These are phyloP conservation scores for Lasioglossum calceatum DNA, from an alignment of 2,888 invertebrate species.

Conservation along the genomic window DNA sequence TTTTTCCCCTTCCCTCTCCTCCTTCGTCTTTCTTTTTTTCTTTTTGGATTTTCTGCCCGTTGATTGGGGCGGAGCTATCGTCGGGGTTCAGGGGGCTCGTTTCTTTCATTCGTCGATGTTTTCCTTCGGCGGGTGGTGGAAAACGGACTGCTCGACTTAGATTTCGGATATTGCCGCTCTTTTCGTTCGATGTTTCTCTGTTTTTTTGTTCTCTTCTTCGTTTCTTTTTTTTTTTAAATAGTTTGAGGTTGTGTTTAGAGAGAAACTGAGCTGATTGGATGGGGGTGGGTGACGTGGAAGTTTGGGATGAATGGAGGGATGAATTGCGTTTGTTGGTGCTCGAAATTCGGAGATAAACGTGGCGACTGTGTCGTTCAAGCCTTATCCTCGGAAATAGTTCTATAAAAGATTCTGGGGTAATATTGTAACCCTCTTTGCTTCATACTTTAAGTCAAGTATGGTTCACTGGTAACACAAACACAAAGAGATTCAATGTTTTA, in stretches of 20 bases:
- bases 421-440: not conserved
- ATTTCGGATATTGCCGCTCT: constrained; percentile 1
- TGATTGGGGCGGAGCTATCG: constrained; percentile 26
- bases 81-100: constrained; percentile 16
- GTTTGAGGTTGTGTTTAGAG: not conserved
- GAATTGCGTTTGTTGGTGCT: not conserved
- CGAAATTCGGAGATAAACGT: not conserved
- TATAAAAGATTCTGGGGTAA: not conserved
- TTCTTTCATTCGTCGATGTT: constrained; percentile 30
- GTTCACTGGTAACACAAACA: not conserved
- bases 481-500: not conserved
- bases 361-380: not conserved
- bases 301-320: not conserved
- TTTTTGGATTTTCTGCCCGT: constrained; percentile 7
- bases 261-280: constrained; percentile 20
- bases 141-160: constrained; percentile 8
- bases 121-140: not conserved
- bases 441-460: not conserved
- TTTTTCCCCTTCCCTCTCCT: not conserved
- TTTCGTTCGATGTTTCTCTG: not conserved
- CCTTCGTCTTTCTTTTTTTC: not conserved
- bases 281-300: not conserved
- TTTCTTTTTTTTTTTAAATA: not conserved
- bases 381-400: not conserved
- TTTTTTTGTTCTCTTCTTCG: not conserved